Evolutionary conservation across 2,113 vertebrate genomes (phyloP).

Genomic region (Syngnathus typhle): DNA sequence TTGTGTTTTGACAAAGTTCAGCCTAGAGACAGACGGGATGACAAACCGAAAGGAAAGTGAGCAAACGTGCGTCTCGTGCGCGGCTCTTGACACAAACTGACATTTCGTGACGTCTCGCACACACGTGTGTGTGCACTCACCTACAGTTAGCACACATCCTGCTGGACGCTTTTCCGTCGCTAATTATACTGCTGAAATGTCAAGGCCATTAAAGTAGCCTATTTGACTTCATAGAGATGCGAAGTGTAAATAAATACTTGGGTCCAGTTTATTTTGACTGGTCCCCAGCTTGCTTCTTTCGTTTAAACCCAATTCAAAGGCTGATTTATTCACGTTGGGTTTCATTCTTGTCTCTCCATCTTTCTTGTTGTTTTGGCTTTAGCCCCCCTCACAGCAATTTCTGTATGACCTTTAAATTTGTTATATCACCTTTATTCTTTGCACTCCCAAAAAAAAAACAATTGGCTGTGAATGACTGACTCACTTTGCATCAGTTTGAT

Average conservation of each 20-base stretch:
- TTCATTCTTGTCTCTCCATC: neutral
- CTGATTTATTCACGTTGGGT: conserved; percentile 9
- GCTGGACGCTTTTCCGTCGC: conserved; percentile 36
- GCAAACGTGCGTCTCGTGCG: conserved; percentile 8
- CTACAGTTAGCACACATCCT: conserved; percentile 27
- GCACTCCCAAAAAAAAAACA: neutral
- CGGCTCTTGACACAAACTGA: neutral
- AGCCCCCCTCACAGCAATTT: neutral
- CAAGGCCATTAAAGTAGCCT: conserved; percentile 64
- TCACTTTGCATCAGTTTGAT: conserved; percentile 8
- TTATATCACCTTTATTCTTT: conserved; percentile 4
- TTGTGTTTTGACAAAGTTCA: conserved; percentile 49
- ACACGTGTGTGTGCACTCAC: neutral
- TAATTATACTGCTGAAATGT: conserved; percentile 66
- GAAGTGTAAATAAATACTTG: conserved; percentile 66
- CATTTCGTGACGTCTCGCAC: conserved; percentile 4
- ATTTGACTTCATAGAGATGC: conserved; percentile 69
- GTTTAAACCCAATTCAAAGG: conserved; percentile 46
- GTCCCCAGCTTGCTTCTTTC: conserved; percentile 43
- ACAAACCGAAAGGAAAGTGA: conserved; percentile 16
- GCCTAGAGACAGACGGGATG: conserved; percentile 5
- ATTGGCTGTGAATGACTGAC: conserved; percentile 2
- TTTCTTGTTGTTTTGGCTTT: conserved; percentile 5
- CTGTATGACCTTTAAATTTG: neutral
- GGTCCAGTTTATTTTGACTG: conserved; percentile 65